phyloP scores from a whole-genome alignment of 2,113 vertebrate species.

The Rhynchopsitta pachyrhyncha region DNA sequence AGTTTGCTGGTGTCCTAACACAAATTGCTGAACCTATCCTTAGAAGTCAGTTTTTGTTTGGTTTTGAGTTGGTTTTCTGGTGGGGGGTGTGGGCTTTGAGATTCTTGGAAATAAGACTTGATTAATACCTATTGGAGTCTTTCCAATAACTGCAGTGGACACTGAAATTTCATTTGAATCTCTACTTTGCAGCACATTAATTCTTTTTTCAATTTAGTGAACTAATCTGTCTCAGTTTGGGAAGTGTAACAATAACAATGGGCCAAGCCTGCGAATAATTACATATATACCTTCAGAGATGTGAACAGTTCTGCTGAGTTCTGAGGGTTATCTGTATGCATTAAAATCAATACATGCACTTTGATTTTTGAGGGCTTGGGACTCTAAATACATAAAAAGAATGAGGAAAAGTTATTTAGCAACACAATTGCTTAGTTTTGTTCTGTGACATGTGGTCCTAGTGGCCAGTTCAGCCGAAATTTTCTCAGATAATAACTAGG shows the following conservation, averaged over 20 bases:
- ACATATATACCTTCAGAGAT: not conserved
- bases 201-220: not conserved
- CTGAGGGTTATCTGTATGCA: not conserved
- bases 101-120: not conserved
- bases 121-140: not conserved
- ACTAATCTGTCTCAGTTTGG: not conserved
- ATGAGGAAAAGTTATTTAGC: not conserved
- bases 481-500: no score
- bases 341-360: no score
- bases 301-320: not conserved
- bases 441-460: not conserved
- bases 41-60: not conserved
- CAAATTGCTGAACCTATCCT: not conserved
- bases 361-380: not conserved
- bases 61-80: not conserved
- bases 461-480: not conserved
- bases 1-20: not conserved
- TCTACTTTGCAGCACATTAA: not conserved
- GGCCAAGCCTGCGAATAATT: not conserved
- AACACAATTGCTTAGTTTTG: not conserved
- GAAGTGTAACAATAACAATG: not conserved
- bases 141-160: not conserved
- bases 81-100: not conserved
- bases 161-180: not conserved
- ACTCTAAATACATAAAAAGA: rapidly evolving